These are phyloP conservation scores for Simalia tracyae DNA, from an alignment of 2,797 vertebrate genomes.

Conservation along the genomic window DNA sequence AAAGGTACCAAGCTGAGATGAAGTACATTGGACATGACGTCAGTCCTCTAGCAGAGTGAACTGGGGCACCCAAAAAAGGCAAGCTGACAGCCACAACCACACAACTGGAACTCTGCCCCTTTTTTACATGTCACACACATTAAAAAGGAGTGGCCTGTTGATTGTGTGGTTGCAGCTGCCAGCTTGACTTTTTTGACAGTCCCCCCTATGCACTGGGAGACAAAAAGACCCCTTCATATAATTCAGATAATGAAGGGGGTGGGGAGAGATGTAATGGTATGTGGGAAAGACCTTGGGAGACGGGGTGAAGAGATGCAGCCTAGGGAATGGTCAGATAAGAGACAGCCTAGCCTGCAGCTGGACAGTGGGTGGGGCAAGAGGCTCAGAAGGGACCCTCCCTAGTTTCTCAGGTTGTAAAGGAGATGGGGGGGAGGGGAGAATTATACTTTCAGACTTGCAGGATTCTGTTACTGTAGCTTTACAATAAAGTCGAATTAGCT, in stretches of 20 bases:
- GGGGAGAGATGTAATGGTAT: neutral
- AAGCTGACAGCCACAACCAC: neutral
- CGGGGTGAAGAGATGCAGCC: too few species aligned
- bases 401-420: too few species aligned
- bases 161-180: neutral
- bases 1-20: neutral
- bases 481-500: too few species aligned
- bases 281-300: too few species aligned
- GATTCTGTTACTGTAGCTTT: too few species aligned
- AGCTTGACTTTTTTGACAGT: neutral
- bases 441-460: too few species aligned
- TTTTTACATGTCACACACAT: neutral
- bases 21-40: neutral
- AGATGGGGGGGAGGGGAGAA: too few species aligned
- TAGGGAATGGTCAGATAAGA: too few species aligned
- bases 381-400: too few species aligned
- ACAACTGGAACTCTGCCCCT: neutral
- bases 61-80: neutral
- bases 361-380: too few species aligned
- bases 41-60: neutral
- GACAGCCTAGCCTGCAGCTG: too few species aligned
- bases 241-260: neutral
- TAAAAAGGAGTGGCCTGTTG: neutral
- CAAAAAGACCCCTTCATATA: neutral
- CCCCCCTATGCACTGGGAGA: neutral